Conservation (phyloP, 2,113 vertebrate genomes). For the Meleagris gallopavo region DNA sequence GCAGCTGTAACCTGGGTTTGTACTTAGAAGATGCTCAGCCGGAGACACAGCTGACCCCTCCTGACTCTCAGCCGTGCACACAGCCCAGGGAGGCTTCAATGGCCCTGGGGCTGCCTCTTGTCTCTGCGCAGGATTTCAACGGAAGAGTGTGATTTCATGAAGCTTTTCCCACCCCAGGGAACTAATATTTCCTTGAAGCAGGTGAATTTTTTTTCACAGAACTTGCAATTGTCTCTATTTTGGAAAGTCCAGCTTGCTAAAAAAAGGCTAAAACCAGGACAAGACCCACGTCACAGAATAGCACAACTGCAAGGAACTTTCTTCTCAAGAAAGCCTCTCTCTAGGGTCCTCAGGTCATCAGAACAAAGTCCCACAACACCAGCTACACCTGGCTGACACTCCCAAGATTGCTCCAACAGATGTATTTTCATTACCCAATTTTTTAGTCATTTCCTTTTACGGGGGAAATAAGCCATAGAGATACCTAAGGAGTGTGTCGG, state of each 20-base stretch:
- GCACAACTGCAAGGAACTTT: neutral
- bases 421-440: neutral
- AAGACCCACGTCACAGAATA: neutral
- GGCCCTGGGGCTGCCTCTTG: neutral
- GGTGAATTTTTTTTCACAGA: neutral
- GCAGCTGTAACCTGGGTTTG: neutral
- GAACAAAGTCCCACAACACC: slow-evolving; percentile 14
- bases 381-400: neutral
- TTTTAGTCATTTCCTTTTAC: neutral
- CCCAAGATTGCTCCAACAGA: neutral
- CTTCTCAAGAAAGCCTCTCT: slow-evolving; percentile 14
- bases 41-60: rapidly evolving
- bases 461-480: neutral
- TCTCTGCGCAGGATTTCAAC: neutral
- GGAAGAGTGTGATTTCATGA: neutral
- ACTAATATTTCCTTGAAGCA: neutral
- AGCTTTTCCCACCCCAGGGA: neutral
- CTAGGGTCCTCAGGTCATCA: neutral
- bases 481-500: neutral
- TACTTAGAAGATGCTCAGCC: neutral
- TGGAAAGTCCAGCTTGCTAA: neutral
- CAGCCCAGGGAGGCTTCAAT: neutral
- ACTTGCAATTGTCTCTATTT: neutral
- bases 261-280: neutral
- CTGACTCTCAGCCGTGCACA: neutral